Evolutionary conservation across 1,140 invertebrate species (phyloP), one percentile per base, ranked within the genome.

Genomic region (Magallana ariakensis): DNA sequence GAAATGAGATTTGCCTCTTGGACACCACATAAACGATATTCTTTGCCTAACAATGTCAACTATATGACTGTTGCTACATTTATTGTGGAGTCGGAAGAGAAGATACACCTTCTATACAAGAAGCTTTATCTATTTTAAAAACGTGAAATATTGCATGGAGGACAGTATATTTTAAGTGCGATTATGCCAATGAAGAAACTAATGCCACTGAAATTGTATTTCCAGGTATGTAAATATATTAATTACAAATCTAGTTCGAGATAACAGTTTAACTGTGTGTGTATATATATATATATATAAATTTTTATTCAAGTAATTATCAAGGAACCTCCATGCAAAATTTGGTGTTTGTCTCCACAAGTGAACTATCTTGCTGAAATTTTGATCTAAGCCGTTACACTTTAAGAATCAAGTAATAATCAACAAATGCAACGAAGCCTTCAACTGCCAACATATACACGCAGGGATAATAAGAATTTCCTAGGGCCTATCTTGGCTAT

Each of bases 11-110:
- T 13, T 82, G 80, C 19, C 33, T 89, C 3, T 26, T 33, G 33
- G 33, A 33, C 33, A 3, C 85, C n/a, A 87, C 85, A 56, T 8
- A 85, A 70, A 16, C 80, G 82, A 57, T 89, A 89, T 81, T 55
- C 62, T 16, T 19, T 89, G 22, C 58, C 53, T 8, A 87, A 86
- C 62, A 89, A 89, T 87, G 75, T 85, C 4, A 84, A 84, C 33
- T 89, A 89, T 53, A 82, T 83, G 53, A 80, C 86, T 15, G 86
- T 89, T 85, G 86, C 86, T 13, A 83, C 83, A 33, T 87, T 89
- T 66, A 87, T 89, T 16, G 33, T 84, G 10, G 86, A 83, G 26
- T 83, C 56, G 9, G 81, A 88, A 58, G 83, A 84, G 81, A 88
- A 58, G 83, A 84, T 19, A 84, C 46, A 16, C 54, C 80, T 56